These are phyloP conservation scores for Poeciliopsis paucimaculata DNA, from an alignment of 2,797 vertebrate genomes.

Conservation along the genomic window DNA sequence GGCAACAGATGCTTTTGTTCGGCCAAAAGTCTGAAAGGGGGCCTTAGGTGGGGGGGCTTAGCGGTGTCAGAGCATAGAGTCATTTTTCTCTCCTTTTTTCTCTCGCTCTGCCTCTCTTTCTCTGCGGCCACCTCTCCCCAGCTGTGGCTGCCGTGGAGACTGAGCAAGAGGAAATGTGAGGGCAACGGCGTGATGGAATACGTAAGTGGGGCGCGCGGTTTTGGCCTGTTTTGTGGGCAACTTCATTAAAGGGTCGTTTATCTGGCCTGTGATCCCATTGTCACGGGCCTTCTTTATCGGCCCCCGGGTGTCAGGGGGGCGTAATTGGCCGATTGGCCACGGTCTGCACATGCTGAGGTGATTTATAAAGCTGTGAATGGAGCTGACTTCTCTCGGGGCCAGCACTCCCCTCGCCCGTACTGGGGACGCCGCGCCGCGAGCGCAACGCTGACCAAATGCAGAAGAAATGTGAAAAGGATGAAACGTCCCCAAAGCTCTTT, in stretches of 20 bases:
- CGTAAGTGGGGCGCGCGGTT: conserved; percentile 93
- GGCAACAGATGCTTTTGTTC: conserved; percentile 99
- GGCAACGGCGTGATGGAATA: conserved; percentile 99
- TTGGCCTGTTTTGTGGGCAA: conserved; percentile 86
- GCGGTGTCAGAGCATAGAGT: conserved; percentile 81
- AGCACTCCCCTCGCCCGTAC: conserved; percentile 81
- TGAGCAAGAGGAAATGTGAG: conserved; percentile 99
- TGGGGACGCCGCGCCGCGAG: conserved; percentile 71
- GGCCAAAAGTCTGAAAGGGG: conserved; percentile 92
- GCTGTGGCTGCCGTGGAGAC: conserved; percentile 96
- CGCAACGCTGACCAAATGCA: conserved; percentile 81
- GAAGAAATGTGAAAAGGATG: conserved; percentile 99
- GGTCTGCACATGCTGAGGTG: conserved; percentile 87
- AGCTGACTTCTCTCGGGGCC: conserved; percentile 85
- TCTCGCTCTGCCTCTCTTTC: conserved; percentile 91
- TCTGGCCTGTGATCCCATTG: conserved; percentile 87
- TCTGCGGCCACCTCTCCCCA: conserved; percentile 79
- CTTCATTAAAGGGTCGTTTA: conserved; percentile 88
- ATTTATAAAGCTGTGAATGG: conserved; percentile 99
- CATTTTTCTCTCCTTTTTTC: conserved; percentile 95
- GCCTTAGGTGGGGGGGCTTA: conserved; percentile 74
- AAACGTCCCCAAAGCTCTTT: conserved; percentile 95
- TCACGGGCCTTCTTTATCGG: conserved; percentile 80
- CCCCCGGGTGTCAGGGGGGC: conserved; percentile 93
- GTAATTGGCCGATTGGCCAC: conserved; percentile 99